These are phyloP conservation scores for Leptocoma aspasia DNA, from an alignment of 2,113 vertebrate species.

Conservation along the genomic window DNA sequence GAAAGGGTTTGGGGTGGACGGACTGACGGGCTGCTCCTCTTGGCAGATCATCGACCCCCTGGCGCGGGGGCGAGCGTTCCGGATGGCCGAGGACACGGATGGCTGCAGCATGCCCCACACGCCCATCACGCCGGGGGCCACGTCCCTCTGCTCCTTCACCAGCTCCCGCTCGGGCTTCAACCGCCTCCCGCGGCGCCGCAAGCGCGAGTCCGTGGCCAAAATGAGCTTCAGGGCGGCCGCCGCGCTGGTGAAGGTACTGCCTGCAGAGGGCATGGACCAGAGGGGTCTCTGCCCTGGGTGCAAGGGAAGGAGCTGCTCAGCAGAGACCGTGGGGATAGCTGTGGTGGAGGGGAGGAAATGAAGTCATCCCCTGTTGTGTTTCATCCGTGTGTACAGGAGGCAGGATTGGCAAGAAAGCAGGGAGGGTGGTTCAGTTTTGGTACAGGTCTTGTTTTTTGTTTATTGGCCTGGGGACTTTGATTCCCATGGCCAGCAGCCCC, in stretches of 20 bases:
- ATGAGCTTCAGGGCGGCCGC: constrained; percentile 98
- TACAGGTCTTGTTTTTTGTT: background rate
- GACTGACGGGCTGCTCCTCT: background rate
- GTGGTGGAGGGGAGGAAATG: background rate
- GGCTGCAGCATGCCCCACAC: constrained; percentile 93
- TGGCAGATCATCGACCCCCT: constrained; percentile 93
- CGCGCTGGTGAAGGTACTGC: constrained; percentile 86
- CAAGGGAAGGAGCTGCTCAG: background rate
- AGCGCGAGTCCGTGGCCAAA: constrained; percentile 95
- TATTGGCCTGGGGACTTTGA: background rate
- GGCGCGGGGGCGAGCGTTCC: constrained; percentile 92
- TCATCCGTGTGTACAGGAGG: background rate
- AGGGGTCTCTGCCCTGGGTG: background rate
- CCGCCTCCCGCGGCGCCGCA: constrained; percentile 88
- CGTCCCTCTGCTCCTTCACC: constrained; percentile 94
- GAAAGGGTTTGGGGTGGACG: background rate
- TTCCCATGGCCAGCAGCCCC: background rate
- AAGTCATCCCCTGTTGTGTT: background rate
- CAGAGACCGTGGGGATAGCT: background rate
- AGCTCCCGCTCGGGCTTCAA: constrained; percentile 95
- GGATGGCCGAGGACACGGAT: constrained; percentile 89
- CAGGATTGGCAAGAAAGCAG: background rate
- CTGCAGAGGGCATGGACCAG: background rate
- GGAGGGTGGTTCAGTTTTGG: background rate
- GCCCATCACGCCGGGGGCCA: constrained; percentile 88